A percentile compares a stretch with the other conserved stretches of the same genome.
These are phyloP conservation scores for Heliconius hewitsoni DNA, from an alignment of 1,140 invertebrate species.

Conservation along the genomic window DNA sequence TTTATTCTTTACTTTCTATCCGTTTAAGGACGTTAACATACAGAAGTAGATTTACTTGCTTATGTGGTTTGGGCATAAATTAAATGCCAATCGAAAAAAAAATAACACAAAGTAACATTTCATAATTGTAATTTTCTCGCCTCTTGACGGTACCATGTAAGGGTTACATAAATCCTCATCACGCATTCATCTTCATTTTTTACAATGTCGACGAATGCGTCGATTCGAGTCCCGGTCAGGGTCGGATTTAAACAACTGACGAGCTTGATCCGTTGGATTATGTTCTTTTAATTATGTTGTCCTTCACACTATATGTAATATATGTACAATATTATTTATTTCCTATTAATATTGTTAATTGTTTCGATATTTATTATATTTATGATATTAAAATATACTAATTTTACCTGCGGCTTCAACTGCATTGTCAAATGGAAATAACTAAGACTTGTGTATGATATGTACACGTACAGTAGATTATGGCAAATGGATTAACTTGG, in stretches of 20 bases:
- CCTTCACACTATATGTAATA: neutral
- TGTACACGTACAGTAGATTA: no score
- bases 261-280: neutral
- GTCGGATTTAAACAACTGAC: constrained; percentile 4
- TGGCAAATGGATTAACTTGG: no score
- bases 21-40: no score
- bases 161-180: constrained; percentile 13
- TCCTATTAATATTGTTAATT: neutral
- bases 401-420: no score
- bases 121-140: neutral
- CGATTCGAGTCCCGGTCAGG: constrained; percentile 18
- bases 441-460: no score
- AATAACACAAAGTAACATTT: neutral
- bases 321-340: neutral
- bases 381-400: neutral
- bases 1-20: no score
- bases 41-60: neutral
- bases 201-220: neutral
- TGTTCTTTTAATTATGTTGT: neutral
- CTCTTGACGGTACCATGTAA: neutral
- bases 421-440: no score
- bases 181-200: neutral
- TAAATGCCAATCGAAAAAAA: neutral
- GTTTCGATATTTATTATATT: neutral
- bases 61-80: neutral